Percentiles rank a stretch among this genome's conserved stretches.
Conservation (phyloP, 2,888 invertebrate genomes). For the Netelia fuscicornis region DNA sequence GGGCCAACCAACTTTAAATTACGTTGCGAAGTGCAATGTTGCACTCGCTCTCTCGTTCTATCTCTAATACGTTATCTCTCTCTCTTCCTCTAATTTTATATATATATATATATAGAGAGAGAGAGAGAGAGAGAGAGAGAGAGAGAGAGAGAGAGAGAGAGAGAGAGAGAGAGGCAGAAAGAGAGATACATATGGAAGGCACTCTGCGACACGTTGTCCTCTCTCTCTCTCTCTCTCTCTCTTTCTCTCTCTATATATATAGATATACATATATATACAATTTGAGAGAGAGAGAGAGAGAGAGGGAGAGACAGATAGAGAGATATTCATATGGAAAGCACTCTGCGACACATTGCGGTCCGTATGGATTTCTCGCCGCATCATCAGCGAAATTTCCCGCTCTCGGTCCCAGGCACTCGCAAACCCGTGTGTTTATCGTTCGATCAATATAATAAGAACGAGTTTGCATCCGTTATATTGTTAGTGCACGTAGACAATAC, state of each 20-base stretch:
- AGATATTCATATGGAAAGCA: background rate
- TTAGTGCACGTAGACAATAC: background rate
- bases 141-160: too few relatives aligned
- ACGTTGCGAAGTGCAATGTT: constrained; percentile 56
- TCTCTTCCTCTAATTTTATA: background rate
- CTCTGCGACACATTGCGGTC: background rate
- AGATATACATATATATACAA: background rate
- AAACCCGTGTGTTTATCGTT: background rate
- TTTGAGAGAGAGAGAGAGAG: too few relatives aligned
- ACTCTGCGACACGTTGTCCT: too few relatives aligned
- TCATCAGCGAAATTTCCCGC: constrained; percentile 2
- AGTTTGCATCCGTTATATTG: background rate
- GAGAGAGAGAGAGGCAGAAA: too few relatives aligned
- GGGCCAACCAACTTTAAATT: constrained; percentile 69
- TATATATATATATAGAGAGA: background rate
- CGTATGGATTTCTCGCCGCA: background rate
- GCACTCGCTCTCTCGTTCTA: background rate
- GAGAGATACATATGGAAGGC: too few relatives aligned
- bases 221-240: background rate
- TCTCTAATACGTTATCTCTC: background rate
- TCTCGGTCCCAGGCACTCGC: background rate
- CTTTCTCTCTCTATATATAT: background rate
- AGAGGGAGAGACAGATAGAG: too few relatives aligned
- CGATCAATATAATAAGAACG: background rate
- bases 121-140: too few relatives aligned